phyloP scores from a whole-genome alignment of 2,797 vertebrate genomes.

The Lerista edwardsae region DNA sequence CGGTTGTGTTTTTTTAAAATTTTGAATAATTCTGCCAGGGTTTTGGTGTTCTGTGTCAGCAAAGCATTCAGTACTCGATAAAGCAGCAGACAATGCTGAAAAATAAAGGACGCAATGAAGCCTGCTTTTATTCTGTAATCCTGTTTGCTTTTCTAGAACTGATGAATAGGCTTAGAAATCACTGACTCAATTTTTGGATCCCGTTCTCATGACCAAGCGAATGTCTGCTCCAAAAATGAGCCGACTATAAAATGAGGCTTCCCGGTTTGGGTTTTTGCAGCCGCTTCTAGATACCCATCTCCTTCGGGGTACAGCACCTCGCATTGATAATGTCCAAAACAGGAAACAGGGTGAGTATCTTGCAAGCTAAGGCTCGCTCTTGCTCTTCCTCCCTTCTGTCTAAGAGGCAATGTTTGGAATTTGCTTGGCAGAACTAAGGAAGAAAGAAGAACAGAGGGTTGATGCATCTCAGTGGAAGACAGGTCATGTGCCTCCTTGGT shows the following conservation, averaged over 20 bases:
- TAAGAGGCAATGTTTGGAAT: not conserved
- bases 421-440: not conserved
- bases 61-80: conserved; percentile 52
- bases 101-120: conserved; percentile 70
- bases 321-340: conserved; percentile 75
- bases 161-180: conserved; percentile 88
- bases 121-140: conserved; percentile 91
- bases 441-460: not conserved
- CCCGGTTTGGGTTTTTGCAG: conserved; percentile 62
- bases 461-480: not conserved
- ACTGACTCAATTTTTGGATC: conserved; percentile 98
- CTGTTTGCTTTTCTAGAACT: conserved; percentile 91
- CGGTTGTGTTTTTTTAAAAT: conserved; percentile 14
- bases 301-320: conserved; percentile 57
- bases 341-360: conserved; percentile 73
- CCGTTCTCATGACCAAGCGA: conserved; percentile 95
- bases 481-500: not conserved
- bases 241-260: conserved; percentile 82
- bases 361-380: not conserved
- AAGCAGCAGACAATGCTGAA: conserved; percentile 61
- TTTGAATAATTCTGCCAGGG: conserved; percentile 70
- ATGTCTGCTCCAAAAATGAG: conserved; percentile 82
- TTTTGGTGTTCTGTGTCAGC: conserved; percentile 80
- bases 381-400: not conserved
- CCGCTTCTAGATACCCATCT: conserved; percentile 66